Percentiles rank a stretch among this genome's conserved stretches.
phyloP scores from a whole-genome alignment of 2,888 invertebrate species.

The Tachina fera region DNA sequence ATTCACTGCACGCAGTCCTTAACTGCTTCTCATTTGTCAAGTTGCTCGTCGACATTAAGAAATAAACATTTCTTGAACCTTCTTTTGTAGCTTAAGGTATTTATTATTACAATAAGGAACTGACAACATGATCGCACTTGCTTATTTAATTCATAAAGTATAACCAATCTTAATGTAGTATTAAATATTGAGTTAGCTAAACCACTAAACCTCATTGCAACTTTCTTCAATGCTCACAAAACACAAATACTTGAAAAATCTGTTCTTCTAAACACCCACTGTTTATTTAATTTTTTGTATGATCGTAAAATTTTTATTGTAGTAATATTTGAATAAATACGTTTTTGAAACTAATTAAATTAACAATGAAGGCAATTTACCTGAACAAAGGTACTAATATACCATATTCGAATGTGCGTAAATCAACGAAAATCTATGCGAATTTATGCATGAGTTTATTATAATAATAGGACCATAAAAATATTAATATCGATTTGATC shows the following conservation, averaged over 20 bases:
- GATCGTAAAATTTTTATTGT: constrained; percentile 56
- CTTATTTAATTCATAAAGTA: no score
- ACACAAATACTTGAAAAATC: not conserved
- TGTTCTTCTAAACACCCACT: not conserved
- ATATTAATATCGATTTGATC: constrained; percentile 9
- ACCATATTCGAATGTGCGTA: not conserved
- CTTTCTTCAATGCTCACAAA: not conserved
- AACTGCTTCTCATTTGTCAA: no score
- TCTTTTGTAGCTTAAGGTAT: no score
- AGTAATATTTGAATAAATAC: constrained; percentile 26
- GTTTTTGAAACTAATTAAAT: constrained; percentile 22
- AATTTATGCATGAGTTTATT: not conserved
- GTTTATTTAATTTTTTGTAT: not conserved
- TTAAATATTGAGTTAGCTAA: not conserved
- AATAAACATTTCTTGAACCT: no score
- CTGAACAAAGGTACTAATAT: not conserved
- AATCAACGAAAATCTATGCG: not conserved
- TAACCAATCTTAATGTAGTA: not conserved
- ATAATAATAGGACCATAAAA: constrained; percentile 10
- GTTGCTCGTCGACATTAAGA: no score
- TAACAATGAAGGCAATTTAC: constrained; percentile 33
- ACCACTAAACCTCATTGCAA: not conserved
- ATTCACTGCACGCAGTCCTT: no score
- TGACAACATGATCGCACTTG: no score
- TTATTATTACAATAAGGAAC: no score